phyloP scores from a whole-genome alignment of 2,888 invertebrate genomes.

The Cyrtodaria siliqua region DNA sequence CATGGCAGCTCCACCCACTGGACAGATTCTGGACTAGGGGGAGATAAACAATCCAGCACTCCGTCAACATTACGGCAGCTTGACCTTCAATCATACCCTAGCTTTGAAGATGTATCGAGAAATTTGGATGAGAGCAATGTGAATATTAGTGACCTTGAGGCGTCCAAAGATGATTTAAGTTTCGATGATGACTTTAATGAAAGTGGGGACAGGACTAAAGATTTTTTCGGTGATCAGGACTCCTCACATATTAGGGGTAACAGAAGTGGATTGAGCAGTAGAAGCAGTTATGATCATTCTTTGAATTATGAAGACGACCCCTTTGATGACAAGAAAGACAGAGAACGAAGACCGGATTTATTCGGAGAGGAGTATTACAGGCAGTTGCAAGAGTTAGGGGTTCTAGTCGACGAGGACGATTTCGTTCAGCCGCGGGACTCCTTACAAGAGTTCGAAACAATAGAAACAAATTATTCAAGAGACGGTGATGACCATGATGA shows the following conservation, averaged over 20 bases:
- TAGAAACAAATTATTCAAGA: conserved; percentile 71
- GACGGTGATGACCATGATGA: conserved; percentile 61
- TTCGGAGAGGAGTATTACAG: conserved; percentile 80
- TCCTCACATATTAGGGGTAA: conserved; percentile 37
- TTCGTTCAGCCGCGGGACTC: conserved; percentile 72
- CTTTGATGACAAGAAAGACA: conserved; percentile 49
- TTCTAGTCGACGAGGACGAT: conserved; percentile 76
- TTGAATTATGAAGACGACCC: conserved; percentile 65
- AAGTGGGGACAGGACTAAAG: conserved; percentile 34
- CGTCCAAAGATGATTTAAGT: conserved; percentile 80
- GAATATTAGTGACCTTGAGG: conserved; percentile 83
- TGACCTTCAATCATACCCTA: conserved; percentile 73
- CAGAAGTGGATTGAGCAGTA: conserved; percentile 64
- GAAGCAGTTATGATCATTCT: conserved; percentile 69
- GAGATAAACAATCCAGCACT: conserved; percentile 76
- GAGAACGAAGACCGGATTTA: conserved; percentile 62
- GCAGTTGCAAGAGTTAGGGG: conserved; percentile 78
- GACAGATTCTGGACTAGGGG: conserved; percentile 82
- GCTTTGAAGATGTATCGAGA: conserved; percentile 76
- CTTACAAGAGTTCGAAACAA: conserved; percentile 78
- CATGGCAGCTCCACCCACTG: conserved; percentile 75
- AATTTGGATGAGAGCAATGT: conserved; percentile 77
- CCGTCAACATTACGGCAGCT: conserved; percentile 76
- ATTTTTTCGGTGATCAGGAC: conserved; percentile 25
- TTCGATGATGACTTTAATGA: conserved; percentile 63